phyloP scores from a whole-genome alignment of 2,797 vertebrate species.

The Vultur gryphus region DNA sequence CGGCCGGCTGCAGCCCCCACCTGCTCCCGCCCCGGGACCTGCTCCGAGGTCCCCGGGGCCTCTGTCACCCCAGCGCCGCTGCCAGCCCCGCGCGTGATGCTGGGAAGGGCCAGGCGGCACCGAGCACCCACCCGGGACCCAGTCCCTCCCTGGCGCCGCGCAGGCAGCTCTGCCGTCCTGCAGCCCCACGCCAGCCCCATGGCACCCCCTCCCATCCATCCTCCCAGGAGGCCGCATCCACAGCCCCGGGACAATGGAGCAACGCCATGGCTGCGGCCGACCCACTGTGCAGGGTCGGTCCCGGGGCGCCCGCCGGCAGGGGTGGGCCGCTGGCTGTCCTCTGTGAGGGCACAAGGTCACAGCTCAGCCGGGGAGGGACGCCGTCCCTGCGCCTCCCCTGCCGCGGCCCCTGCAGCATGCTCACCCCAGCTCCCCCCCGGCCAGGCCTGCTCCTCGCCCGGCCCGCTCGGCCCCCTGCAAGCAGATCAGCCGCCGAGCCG shows the following conservation, averaged over 20 bases:
- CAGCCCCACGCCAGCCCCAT: not conserved
- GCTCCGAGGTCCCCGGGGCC: not conserved
- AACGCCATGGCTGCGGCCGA: not conserved
- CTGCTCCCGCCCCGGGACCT: no score
- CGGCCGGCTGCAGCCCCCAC: not conserved
- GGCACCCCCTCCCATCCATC: not conserved
- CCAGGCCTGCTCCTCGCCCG: not conserved
- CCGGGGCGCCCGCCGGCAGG: not conserved
- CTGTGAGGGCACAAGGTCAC: conserved; percentile 35
- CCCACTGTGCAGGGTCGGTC: not conserved
- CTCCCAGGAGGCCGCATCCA: fast-evolving
- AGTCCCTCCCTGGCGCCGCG: fast-evolving
- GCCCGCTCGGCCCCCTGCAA: not conserved
- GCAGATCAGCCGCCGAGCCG: not conserved
- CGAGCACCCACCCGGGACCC: fast-evolving
- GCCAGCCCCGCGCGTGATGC: not conserved
- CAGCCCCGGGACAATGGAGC: no score
- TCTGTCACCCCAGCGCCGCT: fast-evolving
- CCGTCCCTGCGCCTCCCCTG: not conserved
- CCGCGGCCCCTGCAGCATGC: fast-evolving
- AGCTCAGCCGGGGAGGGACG: not conserved
- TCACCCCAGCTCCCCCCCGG: not conserved
- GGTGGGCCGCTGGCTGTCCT: not conserved
- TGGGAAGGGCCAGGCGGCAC: not conserved
- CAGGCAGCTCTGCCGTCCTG: not conserved